Conservation (phyloP, 1,140 invertebrate species). For the Sminthurinus signatus region DNA sequence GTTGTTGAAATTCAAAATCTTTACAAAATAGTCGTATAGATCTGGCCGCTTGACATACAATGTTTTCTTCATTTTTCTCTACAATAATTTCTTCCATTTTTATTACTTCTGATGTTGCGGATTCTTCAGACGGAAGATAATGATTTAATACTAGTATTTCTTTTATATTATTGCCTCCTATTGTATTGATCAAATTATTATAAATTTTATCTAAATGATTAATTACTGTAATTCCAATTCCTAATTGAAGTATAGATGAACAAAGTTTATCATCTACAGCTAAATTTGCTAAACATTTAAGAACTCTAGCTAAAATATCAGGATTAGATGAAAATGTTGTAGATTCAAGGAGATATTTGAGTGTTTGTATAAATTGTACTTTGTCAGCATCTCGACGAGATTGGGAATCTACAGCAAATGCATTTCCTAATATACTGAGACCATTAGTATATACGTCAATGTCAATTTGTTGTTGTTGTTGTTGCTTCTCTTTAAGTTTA, state of each 20-base stretch:
- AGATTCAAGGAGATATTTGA: neutral
- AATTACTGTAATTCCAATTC: neutral
- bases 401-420: neutral
- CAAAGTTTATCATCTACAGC: neutral
- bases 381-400: neutral
- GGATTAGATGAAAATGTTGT: neutral
- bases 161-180: no score
- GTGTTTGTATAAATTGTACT: neutral
- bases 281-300: constrained; percentile 7
- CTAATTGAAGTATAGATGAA: neutral
- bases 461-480: no score
- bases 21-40: neutral
- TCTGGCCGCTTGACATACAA: neutral
- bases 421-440: constrained; percentile 8
- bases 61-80: constrained; percentile 5
- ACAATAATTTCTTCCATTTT: constrained; percentile 11
- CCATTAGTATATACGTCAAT: no score
- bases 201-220: constrained; percentile 4
- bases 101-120: neutral
- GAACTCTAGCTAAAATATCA: neutral
- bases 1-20: constrained; percentile 3
- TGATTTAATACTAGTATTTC: no score
- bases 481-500: no score
- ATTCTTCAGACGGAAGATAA: no score
- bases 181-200: neutral